Base-by-base conservation (phyloP, 2,888 invertebrate species). In the Drosophila siamana region DNA sequence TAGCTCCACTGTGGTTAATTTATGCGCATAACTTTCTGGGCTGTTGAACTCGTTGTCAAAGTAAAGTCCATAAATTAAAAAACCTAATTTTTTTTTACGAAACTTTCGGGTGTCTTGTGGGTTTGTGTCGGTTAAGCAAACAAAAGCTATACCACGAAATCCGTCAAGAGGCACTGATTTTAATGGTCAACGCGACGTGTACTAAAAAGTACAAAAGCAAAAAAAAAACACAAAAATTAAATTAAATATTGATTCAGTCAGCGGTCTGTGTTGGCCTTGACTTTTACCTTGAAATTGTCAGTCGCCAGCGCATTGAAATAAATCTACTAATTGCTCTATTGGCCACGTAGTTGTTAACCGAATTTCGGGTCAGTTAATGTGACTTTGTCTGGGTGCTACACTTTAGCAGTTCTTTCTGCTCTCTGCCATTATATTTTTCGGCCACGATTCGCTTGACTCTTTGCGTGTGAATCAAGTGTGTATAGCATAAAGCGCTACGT, bases 21-120 rank as follows among this genome's bases (percentile, higher is more conserved):
- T 62, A 86, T 86, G 84, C 79, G 76, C 84, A 84, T 80, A 82
- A 64, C 64, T 86, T 82, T 59, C 52, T 72, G 70, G 84, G 67
- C 64, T 80, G 78, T 75, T 82, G 82, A 85, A 84, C 84, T 70
- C 41, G 24, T 15, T 40, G 44, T 19, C 69, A 64, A 76, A 66
- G 26, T 33, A 36, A 56, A 57, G 16, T 26, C 46, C 38, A 51
- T 51, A 50, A 55, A 62, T 26, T 41, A 41, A 54, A 48, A 55
- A 55, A 62, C 51, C 44, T 19, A 54, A 62, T 65, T 63, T 65
- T 59, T 48, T 63, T 63, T 50, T 33, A 62, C 61, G 50, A 78
- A 67, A 70, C 60, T 80, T 78, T 61, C 71, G 50, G 64, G 51
- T 16, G 9, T 57, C 48, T 44, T 55, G 22, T 36, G n/a, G 13